A percentile compares a stretch with the other conserved stretches of the same genome.
Conservation (phyloP, 2,888 invertebrate species). For the Sphaeridia pumilis region DNA sequence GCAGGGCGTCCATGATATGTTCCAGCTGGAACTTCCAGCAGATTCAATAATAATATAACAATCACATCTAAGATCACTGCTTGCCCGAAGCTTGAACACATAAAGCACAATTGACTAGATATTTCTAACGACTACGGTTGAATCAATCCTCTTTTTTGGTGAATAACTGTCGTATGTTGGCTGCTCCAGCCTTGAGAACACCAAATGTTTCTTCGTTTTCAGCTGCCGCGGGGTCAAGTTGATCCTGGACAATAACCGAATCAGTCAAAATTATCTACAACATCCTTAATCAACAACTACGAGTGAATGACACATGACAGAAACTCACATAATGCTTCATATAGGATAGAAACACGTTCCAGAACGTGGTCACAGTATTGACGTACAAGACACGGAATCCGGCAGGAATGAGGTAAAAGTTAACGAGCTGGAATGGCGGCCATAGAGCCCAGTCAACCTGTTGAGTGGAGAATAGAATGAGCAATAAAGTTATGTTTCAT, state of each 20-base stretch:
- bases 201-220: neutral
- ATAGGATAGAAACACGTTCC: conserved; percentile 78
- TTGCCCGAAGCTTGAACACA: no score
- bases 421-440: conserved; percentile 85
- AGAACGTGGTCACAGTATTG: conserved; percentile 69
- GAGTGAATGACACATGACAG: neutral
- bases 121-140: no score
- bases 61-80: no score
- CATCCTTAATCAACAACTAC: neutral
- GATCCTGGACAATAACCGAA: conserved; percentile 10
- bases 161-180: no score
- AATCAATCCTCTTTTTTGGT: no score
- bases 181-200: neutral
- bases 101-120: no score
- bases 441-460: conserved; percentile 82
- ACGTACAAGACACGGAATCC: conserved; percentile 78
- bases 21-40: no score
- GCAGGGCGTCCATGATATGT: no score
- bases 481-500: neutral
- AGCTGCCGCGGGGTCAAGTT: neutral
- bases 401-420: conserved; percentile 71
- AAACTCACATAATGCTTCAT: conserved; percentile 55
- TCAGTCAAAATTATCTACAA: no score
- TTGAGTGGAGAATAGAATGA: conserved; percentile 22
- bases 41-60: no score